These are phyloP conservation scores for Gracilinanus agilis DNA, from an alignment of 2,113 vertebrate genomes.

Conservation along the genomic window DNA sequence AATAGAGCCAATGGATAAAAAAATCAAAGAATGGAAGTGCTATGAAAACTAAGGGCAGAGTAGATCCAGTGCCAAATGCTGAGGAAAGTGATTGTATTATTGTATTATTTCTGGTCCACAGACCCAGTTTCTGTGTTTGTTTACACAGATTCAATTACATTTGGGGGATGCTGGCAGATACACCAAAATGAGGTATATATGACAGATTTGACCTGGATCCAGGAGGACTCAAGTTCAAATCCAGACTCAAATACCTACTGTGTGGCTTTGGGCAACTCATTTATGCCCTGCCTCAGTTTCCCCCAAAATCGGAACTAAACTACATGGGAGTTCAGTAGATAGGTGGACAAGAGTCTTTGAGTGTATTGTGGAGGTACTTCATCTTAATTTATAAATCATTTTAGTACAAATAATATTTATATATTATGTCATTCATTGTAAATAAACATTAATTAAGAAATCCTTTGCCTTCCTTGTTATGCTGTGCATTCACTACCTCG, in stretches of 20 bases:
- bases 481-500: too few relatives aligned
- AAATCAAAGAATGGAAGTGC: too few relatives aligned
- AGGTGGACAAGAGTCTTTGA: too few relatives aligned
- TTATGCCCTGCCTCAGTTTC: background rate
- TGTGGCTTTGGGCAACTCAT: background rate
- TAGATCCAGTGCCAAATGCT: background rate
- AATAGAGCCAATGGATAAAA: background rate
- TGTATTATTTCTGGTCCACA: background rate
- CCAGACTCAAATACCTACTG: background rate
- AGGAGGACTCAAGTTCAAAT: background rate
- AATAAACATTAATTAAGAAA: too few relatives aligned
- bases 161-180: background rate
- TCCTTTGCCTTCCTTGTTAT: too few relatives aligned
- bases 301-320: too few relatives aligned
- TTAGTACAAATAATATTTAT: too few relatives aligned
- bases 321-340: too few relatives aligned
- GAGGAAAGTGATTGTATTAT: background rate
- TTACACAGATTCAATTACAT: background rate
- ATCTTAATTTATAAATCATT: too few relatives aligned
- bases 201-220: background rate
- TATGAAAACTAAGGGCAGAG: background rate
- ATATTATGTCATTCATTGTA: too few relatives aligned
- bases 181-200: background rate
- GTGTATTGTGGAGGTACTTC: too few relatives aligned
- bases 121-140: background rate